Conservation (phyloP, 2,113 vertebrate genomes). For the Microtus montanus region DNA sequence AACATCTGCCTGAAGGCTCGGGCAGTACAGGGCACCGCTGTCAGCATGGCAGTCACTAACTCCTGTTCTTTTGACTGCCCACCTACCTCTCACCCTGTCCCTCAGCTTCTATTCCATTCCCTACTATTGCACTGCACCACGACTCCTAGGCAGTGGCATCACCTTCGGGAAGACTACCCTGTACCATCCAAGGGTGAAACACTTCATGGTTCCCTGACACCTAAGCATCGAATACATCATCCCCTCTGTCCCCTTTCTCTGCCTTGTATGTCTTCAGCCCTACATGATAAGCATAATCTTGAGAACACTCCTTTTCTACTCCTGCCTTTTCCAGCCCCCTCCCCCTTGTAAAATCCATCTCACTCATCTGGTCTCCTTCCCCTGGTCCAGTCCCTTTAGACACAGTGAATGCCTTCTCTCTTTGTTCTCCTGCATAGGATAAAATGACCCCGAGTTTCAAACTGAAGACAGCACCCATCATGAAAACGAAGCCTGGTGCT, state of each 20-base stretch:
- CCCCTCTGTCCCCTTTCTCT: not conserved
- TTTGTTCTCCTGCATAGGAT: not conserved
- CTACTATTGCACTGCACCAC: not conserved
- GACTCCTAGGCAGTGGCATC: accelerated
- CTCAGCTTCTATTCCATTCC: not conserved
- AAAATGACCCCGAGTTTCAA: not conserved
- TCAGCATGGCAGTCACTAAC: accelerated
- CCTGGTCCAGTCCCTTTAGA: not conserved
- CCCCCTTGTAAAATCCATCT: not conserved
- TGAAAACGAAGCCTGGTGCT: not conserved
- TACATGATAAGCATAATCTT: accelerated
- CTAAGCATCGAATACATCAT: not conserved
- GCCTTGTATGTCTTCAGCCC: accelerated
- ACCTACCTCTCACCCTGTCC: not conserved
- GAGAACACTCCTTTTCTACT: not conserved
- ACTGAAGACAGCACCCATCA: accelerated
- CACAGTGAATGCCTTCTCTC: not conserved
- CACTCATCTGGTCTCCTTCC: not conserved
- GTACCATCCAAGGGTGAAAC: not conserved
- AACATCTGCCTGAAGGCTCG: not conserved
- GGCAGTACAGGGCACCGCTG: not conserved
- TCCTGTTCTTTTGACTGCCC: not conserved
- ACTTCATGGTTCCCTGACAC: not conserved
- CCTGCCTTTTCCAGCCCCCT: not conserved
- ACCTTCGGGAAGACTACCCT: not conserved